Base-by-base conservation (phyloP, 2,113 vertebrate genomes). In the Otis tarda region DNA sequence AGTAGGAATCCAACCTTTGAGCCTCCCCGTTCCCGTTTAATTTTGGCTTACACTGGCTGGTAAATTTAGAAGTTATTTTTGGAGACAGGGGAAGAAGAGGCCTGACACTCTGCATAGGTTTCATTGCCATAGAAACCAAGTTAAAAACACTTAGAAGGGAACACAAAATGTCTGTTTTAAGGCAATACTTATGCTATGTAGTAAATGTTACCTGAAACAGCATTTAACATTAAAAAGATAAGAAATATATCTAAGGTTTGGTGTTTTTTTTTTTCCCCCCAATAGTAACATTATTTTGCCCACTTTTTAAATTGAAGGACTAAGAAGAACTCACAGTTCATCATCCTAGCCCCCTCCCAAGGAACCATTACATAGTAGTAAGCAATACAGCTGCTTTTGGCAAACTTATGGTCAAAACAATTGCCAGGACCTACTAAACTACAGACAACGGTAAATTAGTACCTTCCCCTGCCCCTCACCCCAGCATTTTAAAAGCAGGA, bases 121-220 rank as follows among this genome's bases (percentile, higher is more conserved):
- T 93, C 69, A 93, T 89, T 84, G 84, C 94, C 87, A 95, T 95
- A 95, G 95, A 95, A 95, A 97, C 95, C 60, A 87, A 89, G 81
- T 74, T 87, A 92, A 94, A 96, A 94, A 89, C 74, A 91, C n/a
- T 33, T 61, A 50, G n/a, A 87, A 89, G 49, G 30, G 76, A 95
- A 97, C n/a, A 95, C 86, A 79, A 93, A 83, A 83, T 0, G 14
- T 76, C 94, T 97, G 65, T 87, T 79, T 86, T 61, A 52, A 82
- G 49, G 61, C 37, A 69, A 73, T 75, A 89, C 49, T 92, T 94
- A 83, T 6, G 10, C 63, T 55, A 45, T 14, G 6, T 47, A 83
- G 61, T 55, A 68, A 68, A 71, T 15, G 23, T 65, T 56, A 93
- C 69, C 74, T 95, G 57, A 87, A 92, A 64, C 23, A 75, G 59